phyloP scores from a whole-genome alignment of 2,888 invertebrate genomes.

The Diloba caeruleocephala region DNA sequence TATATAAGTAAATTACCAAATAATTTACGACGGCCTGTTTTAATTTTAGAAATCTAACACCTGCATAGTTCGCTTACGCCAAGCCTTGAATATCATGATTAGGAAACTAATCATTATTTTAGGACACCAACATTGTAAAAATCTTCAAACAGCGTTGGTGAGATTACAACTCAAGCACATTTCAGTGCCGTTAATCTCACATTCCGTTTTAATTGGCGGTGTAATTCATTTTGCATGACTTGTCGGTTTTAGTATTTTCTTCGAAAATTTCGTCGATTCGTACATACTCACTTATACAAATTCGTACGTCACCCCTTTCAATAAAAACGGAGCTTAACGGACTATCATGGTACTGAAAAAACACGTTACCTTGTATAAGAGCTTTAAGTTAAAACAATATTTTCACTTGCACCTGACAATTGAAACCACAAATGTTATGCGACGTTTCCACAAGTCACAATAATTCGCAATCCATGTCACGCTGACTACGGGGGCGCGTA shows the following conservation, averaged over 20 bases:
- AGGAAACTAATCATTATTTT: no score
- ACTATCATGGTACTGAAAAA: neutral
- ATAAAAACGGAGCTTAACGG: neutral
- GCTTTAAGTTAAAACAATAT: neutral
- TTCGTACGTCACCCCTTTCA: slow-evolving; percentile 9
- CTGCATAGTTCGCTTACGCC: no score
- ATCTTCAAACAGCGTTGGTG: no score
- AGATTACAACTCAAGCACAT: no score
- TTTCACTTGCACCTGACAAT: slow-evolving; percentile 20
- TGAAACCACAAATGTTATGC: slow-evolving; percentile 27
- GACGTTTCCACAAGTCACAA: slow-evolving; percentile 47
- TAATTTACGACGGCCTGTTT: no score
- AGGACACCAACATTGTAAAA: no score
- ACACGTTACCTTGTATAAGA: no score
- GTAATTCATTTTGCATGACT: slow-evolving; percentile 20
- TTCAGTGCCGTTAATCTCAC: no score
- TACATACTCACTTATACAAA: slow-evolving; percentile 45
- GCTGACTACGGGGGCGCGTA: slow-evolving; percentile 80
- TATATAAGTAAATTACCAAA: no score
- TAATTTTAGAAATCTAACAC: no score
- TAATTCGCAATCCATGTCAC: slow-evolving; percentile 32
- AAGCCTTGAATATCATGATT: no score
- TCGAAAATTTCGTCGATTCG: slow-evolving; percentile 24
- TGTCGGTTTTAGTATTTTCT: slow-evolving; percentile 12
- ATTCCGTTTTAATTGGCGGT: neutral